Evolutionary conservation across 1,140 invertebrate species (phyloP).

Genomic region (Pachypeltis micranthus): DNA sequence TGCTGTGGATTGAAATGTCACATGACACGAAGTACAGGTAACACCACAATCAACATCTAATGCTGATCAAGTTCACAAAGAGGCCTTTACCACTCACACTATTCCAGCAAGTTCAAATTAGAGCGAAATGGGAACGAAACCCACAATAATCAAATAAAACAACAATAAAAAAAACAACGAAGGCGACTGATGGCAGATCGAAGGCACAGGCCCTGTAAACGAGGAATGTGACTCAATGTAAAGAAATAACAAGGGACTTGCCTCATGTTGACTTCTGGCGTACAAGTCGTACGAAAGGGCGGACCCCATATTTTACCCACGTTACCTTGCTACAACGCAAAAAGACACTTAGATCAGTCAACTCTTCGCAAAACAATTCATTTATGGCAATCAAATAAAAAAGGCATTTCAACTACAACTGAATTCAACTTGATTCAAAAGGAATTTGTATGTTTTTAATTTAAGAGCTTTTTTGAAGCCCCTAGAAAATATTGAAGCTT

Average conservation of each 20-base stretch:
- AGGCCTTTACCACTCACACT: no score
- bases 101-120: no score
- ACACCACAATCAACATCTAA: no score
- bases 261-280: constrained; percentile 17
- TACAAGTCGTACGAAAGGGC: constrained; percentile 16
- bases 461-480: neutral
- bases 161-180: neutral
- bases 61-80: no score
- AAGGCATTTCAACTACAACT: neutral
- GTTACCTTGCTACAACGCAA: constrained; percentile 39
- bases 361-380: constrained; percentile 13
- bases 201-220: constrained; percentile 16
- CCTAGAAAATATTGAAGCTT: neutral
- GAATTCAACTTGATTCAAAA: neutral
- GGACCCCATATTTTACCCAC: constrained; percentile 24
- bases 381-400: constrained; percentile 16
- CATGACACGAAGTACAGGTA: no score
- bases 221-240: constrained; percentile 11
- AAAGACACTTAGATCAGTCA: constrained; percentile 22
- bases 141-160: no score
- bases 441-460: neutral
- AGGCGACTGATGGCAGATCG: constrained; percentile 17
- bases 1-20: no score
- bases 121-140: no score
- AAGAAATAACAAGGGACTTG: constrained; percentile 20